Evolutionary conservation across 2,888 invertebrate genomes (phyloP).

Genomic region (Acrobeloides nanus): DNA sequence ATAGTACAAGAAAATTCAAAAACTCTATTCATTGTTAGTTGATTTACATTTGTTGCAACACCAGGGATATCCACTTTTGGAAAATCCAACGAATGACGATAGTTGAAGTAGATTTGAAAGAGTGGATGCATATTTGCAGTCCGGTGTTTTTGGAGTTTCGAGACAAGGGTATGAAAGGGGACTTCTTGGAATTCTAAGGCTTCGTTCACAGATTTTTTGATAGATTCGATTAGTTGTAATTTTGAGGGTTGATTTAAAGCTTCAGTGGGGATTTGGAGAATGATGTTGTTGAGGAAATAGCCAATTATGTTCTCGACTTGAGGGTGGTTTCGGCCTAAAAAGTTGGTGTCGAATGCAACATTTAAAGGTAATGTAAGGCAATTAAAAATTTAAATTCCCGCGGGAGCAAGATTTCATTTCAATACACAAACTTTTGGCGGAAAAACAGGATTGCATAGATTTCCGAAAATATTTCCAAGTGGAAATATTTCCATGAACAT

Average conservation of each 20-base stretch:
- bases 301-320: conserved; percentile 34
- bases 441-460: too few relatives aligned
- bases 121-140: conserved; percentile 9
- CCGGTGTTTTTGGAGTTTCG: conserved; percentile 10
- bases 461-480: too few relatives aligned
- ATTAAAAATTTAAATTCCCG: too few relatives aligned
- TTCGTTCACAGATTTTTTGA: conserved; percentile 12
- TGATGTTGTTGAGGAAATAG: conserved; percentile 38
- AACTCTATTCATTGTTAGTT: conserved; percentile 36
- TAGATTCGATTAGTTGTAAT: conserved; percentile 7
- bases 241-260: too few relatives aligned
- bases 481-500: too few relatives aligned
- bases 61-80: conserved; percentile 28
- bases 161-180: conserved; percentile 22
- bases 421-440: too few relatives aligned
- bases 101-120: conserved; percentile 31
- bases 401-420: too few relatives aligned
- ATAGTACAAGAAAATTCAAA: conserved; percentile 44
- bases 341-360: conserved; percentile 22
- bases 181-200: conserved; percentile 19
- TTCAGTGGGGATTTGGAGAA: conserved; percentile 1
- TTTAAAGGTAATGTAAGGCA: too few relatives aligned
- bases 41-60: conserved; percentile 24
- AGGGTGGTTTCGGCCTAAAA: conserved; percentile 31
- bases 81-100: conserved; percentile 40